These are phyloP conservation scores for Spodoptera exigua DNA, from an alignment of 2,888 invertebrate genomes.

Conservation along the genomic window DNA sequence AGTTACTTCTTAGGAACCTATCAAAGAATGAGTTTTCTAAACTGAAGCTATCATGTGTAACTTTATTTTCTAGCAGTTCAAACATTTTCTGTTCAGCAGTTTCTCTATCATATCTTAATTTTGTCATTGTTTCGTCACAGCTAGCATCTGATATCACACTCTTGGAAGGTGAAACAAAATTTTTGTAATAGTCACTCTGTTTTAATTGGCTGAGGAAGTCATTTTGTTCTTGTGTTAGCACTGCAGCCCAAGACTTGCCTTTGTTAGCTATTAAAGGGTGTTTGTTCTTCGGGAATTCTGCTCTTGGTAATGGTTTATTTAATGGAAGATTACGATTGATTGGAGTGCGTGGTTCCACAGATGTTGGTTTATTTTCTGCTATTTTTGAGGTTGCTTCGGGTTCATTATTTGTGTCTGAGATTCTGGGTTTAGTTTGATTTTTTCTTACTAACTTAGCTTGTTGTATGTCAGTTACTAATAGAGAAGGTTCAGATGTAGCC, in stretches of 20 bases:
- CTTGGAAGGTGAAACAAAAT: constrained; percentile 81
- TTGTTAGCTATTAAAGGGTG: constrained; percentile 80
- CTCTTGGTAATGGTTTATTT: constrained; percentile 44
- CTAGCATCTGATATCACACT: constrained; percentile 78
- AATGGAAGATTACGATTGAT: constrained; percentile 10
- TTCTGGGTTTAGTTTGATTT: constrained; percentile 3
- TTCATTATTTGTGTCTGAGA: constrained; percentile 12
- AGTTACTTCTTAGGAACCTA: constrained; percentile 81
- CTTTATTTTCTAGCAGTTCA: constrained; percentile 93
- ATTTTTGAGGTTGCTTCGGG: constrained; percentile 1
- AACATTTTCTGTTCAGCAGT: constrained; percentile 92
- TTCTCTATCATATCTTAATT: constrained; percentile 80
- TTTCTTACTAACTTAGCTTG: constrained; percentile 42
- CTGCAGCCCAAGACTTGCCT: constrained; percentile 83
- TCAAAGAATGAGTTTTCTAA: constrained; percentile 91
- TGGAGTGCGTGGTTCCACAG: constrained; percentile 8
- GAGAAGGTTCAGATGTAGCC: constrained; percentile 46
- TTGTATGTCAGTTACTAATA: constrained; percentile 45
- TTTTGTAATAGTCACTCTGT: constrained; percentile 85
- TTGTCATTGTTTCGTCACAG: constrained; percentile 73
- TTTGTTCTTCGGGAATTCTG: constrained; percentile 73
- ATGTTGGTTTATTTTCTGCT: constrained; percentile 14
- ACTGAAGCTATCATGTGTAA: constrained; percentile 92
- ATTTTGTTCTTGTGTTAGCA: constrained; percentile 83
- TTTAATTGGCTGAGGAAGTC: constrained; percentile 81